Percentiles rank a stretch among this genome's conserved stretches.
Evolutionary conservation across 2,888 invertebrate genomes (phyloP).

Genomic region (Venustoraphidia nigricollis): DNA sequence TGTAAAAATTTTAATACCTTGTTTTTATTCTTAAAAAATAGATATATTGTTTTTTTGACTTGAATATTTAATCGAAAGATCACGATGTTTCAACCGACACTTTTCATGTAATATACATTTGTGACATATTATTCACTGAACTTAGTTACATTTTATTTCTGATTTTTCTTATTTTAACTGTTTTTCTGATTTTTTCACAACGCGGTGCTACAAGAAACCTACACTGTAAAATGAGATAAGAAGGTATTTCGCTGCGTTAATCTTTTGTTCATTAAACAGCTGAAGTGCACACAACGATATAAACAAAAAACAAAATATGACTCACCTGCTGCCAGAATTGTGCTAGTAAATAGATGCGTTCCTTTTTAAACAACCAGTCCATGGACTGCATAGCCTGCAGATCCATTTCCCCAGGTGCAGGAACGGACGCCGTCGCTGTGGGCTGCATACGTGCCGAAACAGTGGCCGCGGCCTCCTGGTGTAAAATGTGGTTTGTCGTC

Average conservation of each 20-base stretch:
- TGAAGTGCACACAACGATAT: conserved; percentile 11
- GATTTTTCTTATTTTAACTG: too few relatives aligned
- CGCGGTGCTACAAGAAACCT: background rate
- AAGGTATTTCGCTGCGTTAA: conserved; percentile 9
- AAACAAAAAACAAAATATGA: conserved; percentile 8
- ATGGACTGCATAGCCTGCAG: conserved; percentile 89
- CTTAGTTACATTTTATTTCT: too few relatives aligned
- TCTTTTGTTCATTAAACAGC: conserved; percentile 7
- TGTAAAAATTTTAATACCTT: too few relatives aligned
- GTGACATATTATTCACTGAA: too few relatives aligned
- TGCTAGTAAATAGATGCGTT: conserved; percentile 82
- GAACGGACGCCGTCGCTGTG: conserved; percentile 53
- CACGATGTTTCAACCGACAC: too few relatives aligned
- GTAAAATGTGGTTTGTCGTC: conserved; percentile 1
- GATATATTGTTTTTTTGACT: background rate
- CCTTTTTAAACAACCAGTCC: conserved; percentile 95
- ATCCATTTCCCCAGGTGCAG: conserved; percentile 73
- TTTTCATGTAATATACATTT: too few relatives aligned
- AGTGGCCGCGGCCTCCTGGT: conserved; percentile 9
- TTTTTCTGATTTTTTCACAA: too few relatives aligned
- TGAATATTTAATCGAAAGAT: too few relatives aligned
- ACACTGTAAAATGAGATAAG: conserved; percentile 5
- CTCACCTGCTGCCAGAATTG: conserved; percentile 96
- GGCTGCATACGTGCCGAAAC: conserved; percentile 50
- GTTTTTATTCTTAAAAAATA: background rate